Evolutionary conservation across 2,888 invertebrate genomes (phyloP), one percentile per base, ranked within the genome.

Genomic region (Dynastes hyllus): DNA sequence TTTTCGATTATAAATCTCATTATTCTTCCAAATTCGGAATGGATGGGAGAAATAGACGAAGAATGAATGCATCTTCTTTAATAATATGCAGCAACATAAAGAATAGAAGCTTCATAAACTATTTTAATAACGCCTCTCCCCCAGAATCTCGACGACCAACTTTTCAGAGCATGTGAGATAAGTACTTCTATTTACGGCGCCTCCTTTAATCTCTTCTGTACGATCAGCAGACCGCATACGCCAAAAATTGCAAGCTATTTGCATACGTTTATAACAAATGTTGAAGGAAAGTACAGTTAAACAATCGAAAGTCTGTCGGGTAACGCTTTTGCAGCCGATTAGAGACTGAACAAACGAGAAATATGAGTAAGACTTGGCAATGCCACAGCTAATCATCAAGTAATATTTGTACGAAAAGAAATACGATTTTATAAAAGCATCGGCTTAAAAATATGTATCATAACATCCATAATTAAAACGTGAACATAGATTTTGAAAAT

Each of bases 101-200:
- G 22, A 73, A 73, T 58, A 58, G 37, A 40, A 58, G 9, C 51
- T 50, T 75, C 61, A 50, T 61, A 75, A 75, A 61, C 29, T 29
- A 50, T 45, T 61, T 75, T 61, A 45, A 75, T 75, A 61, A 75
- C 61, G 45, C 22, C 29, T 75, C 55, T 61, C 58, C 29, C 61
- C 2, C 6, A 22, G 73, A 75, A 61, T 75, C 61, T 75, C 29
- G 6, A 45, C 71, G 29, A 32, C 16, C 58, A 22, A 22, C 37
- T 11, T 29, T 69, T 63, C 13, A 75, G 13, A 45, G 61, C 63
- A 61, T 50, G 61, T 45, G 50, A 50, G 69, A 53, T 27, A 51
- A 27, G 29, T 51, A 69, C 61, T 75, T 75, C 73, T 61, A 75
- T 75, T 75, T 75, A 75, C 61, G 73, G 73, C 40, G 13, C 55